Conservation (phyloP, 2,113 vertebrate genomes). For the Oenanthe oenanthe region DNA sequence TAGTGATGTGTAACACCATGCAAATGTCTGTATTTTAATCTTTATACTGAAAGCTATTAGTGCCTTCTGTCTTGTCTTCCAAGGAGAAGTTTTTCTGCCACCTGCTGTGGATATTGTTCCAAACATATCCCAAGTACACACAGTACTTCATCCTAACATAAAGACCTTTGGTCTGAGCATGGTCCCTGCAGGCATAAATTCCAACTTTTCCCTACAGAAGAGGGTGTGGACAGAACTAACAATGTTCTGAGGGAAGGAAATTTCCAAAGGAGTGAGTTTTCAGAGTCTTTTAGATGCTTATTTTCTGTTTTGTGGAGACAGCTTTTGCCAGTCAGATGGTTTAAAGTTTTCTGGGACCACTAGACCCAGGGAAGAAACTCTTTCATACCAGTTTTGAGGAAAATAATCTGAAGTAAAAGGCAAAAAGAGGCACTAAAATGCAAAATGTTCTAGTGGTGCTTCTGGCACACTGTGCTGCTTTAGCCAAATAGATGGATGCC, state of each 20-base stretch:
- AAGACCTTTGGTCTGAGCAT: not conserved
- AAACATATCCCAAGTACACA: rapidly evolving
- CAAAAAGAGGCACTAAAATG: not conserved
- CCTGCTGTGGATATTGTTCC: not conserved
- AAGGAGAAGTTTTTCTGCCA: not conserved
- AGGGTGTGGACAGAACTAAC: not conserved
- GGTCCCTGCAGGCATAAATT: not conserved
- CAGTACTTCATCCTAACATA: not conserved
- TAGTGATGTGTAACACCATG: not conserved
- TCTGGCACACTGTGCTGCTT: not conserved
- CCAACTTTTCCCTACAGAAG: not conserved
- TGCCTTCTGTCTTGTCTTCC: not conserved
- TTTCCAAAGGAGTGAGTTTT: not conserved
- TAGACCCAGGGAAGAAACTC: not conserved
- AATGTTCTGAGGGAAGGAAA: not conserved
- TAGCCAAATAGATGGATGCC: not conserved
- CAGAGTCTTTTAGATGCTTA: not conserved
- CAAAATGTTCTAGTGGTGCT: not conserved
- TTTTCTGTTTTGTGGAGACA: not conserved
- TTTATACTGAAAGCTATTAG: slow-evolving; percentile 9
- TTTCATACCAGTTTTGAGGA: not conserved
- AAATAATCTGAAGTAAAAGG: not conserved
- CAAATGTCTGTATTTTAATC: not conserved
- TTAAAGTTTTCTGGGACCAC: not conserved
- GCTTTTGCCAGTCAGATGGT: not conserved